Evolutionary conservation across 1,140 invertebrate species (phyloP), one percentile per base, ranked within the genome.

Genomic region (Wiebesia pumilae): DNA sequence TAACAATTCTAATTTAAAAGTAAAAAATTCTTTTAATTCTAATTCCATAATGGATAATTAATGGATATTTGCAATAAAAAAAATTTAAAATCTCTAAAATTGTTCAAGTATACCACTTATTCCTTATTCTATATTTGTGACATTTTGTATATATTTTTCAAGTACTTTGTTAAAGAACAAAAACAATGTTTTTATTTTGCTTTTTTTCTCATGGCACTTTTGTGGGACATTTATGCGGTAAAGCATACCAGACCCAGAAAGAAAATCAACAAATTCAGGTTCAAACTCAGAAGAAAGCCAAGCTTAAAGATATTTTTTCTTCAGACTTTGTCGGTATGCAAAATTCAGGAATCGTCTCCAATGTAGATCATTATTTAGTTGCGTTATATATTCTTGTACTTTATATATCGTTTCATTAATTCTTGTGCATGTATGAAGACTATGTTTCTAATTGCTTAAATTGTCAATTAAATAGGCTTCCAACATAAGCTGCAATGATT

Each of bases 291-390:
- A 95, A 95, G 95, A 96, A 96, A 95, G 95, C 95, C 91, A 96
- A 96, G 95, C 95, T 96, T 94, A 96, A 96, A 96, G 95, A 96
- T 95, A 95, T 96, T 94, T 96, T 96, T 95, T 95, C 95, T 91
- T 95, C 95, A 93, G 95, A 96, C 94, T 95, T 95, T 95, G 95
- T 95, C 94, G 94, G 95, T 95, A 94, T 91, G 94, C 92, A 94
- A 91, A 88, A 54, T 87, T 73, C 67, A 88, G 69, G 71, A 88
- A 89, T 73, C 67, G 81, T 86, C 87, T 87, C 69, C 85, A 89
- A 88, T 40, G 88, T 90, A 91, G 88, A 85, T 89, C 87, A 87
- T 88, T 89, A 71, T 88, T 88, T 89, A 90, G 88, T 88, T 88
- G 87, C 88, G 84, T 81, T 83, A 38, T 67, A 51, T 62, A 81